Evolutionary conservation across 2,888 invertebrate genomes (phyloP), one percentile per base, ranked within the genome.

Genomic region (Drosophila mayaguana): DNA sequence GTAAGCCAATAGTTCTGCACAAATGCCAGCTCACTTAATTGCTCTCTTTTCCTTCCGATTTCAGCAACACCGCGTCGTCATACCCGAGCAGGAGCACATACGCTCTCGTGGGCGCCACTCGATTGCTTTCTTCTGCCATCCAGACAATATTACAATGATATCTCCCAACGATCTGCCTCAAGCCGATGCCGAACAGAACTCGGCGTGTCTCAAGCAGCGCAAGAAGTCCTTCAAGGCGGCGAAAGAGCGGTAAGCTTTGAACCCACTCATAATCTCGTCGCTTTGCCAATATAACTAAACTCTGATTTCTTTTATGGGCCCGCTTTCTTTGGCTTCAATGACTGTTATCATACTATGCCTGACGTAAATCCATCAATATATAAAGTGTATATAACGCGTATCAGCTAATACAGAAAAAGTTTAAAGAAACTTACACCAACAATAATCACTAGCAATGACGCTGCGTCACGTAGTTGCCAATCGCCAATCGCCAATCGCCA

Each of bases 51-150:
- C 3, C 51, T 61, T 40, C 20, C 28, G 64, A 5, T 91, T 28
- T 7, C 28, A 95, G 95, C 94, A 94, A 91, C 96, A 96, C 91
- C 95, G 96, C 45, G 96, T 96, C 11, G 95, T 96, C 16, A 94
- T 96, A 5, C 96, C 96, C 0, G 93, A 95, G 16, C 95, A 95
- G 32, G 94, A 94, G 72, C 94, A 94, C 87, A 93, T 94, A 3
- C 94, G 95, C 65, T 94, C 95, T 0, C 94, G 95, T 74, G 95
- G 95, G 4, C 95, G 96, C n/a, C 96, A 96, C 93, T 96, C 96
- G 81, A 95, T 96, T 75, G 96, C 96, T 34, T 96, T 95, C 93
- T 96, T 96, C 93, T 95, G 96, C 82, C 96, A 96, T 93, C 96
- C 96, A 3, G 96, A 93, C 80, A 93, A 93, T 74, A 74, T 92